Evolutionary conservation across 2,888 invertebrate species (phyloP), one percentile per base, ranked within the genome.

Genomic region (Eristalis intricaria): DNA sequence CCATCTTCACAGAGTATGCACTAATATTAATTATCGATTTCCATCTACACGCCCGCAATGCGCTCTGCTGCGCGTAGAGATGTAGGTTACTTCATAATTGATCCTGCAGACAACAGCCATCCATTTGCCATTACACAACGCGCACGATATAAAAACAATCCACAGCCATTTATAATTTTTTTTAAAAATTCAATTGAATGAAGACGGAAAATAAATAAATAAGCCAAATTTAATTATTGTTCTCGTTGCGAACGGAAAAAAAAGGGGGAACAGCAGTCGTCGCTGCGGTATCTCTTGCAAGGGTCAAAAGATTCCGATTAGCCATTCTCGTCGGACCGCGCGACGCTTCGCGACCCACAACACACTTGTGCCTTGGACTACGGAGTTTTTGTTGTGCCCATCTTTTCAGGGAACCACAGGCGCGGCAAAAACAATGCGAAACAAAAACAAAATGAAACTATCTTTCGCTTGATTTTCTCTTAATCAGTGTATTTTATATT

Each of bases 271-370:
- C 26, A 43, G 8, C 50, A 50, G 26, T 29, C 60, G 32, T 8
- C 32, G 8, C 8, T 10, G 5, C 32, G 26, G 35, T 71, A 70
- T 78, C 70, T 66, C 83, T 29, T 35, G 63, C 75, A 74, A 75
- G 79, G 79, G 86, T 79, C 83, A 83, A 83, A 58, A 65, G 85
- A 15, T 56, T 70, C 63, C 73, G 85, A 86, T 86, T 78, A 86
- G 60, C 82, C 68, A 60, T 26, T 26, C 69, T 60, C 50, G 50
- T 4, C 43, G 56, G 66, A 43, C 68, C 15, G 11, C 11, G 29
- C 35, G 29, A 66, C 10, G 35, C 60, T 38, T 65, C 22, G 60
- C 75, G 32, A 8, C 32, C 32, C 32, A 32, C 5, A 32, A 32
- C 32, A 38, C 22, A 68, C 26, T 60, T 23, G 7, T 23, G 56